Evolutionary conservation across 30 jellyfish, hydroid and myxozoan genomes (phyloP).

Genomic region (Aurelia coerulea): DNA sequence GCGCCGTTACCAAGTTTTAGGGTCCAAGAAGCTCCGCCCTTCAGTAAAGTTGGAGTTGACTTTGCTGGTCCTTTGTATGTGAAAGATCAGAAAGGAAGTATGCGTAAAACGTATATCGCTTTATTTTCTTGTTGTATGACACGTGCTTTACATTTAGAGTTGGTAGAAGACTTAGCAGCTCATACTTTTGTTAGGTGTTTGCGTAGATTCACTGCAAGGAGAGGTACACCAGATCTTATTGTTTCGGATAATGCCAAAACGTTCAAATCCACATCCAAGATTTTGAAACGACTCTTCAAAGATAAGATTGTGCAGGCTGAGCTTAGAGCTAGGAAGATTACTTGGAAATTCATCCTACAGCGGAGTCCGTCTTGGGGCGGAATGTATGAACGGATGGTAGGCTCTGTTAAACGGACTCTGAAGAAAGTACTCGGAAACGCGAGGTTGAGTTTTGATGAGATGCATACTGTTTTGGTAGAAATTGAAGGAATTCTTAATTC

Average conservation of each 20-base stretch:
- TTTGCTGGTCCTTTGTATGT: slow-evolving; percentile 44
- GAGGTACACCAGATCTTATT: no score
- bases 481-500: no score
- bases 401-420: slow-evolving; percentile 4
- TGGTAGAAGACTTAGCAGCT: no score
- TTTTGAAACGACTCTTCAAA: no score
- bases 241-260: no score
- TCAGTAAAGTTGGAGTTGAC: slow-evolving; percentile 42
- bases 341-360: slow-evolving; percentile 34
- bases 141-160: not conserved
- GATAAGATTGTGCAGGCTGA: no score
- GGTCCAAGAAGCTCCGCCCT: slow-evolving; percentile 30
- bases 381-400: slow-evolving; percentile 19
- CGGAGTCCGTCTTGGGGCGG: slow-evolving; percentile 45
- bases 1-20: slow-evolving; percentile 51
- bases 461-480: no score
- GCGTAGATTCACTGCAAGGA: no score
- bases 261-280: no score
- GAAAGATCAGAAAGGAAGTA: not conserved
- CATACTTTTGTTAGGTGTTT: no score
- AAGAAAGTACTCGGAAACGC: slow-evolving; percentile 40
- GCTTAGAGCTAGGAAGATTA: not conserved
- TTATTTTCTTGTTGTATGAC: slow-evolving; percentile 13
- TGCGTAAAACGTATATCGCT: slow-evolving; percentile 6
- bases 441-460: not conserved